These are phyloP conservation scores for Pseudochaenichthys georgianus DNA, from an alignment of 2,797 vertebrate species.

Conservation along the genomic window DNA sequence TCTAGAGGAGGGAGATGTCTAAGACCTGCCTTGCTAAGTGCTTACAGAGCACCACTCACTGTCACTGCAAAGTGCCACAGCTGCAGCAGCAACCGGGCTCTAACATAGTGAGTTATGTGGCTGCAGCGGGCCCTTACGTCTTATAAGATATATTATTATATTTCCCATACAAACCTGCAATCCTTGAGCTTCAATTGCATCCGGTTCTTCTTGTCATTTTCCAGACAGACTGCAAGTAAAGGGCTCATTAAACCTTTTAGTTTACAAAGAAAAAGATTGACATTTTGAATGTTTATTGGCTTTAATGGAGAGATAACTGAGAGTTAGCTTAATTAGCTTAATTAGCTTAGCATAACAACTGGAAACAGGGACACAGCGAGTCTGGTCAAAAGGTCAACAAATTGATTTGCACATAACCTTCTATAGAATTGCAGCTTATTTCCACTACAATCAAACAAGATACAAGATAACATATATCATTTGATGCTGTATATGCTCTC, in stretches of 20 bases:
- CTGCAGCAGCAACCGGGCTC: conserved; percentile 17
- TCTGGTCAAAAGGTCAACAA: background rate
- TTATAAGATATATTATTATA: background rate
- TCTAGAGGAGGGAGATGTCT: conserved; percentile 58
- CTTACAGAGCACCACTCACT: conserved; percentile 60
- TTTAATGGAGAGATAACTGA: background rate
- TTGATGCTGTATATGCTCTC: no score
- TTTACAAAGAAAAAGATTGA: background rate
- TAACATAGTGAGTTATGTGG: conserved; percentile 40
- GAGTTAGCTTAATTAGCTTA: no score
- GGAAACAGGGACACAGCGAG: background rate
- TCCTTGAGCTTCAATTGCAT: background rate
- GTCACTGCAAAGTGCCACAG: conserved; percentile 57
- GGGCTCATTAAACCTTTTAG: background rate
- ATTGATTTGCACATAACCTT: no score
- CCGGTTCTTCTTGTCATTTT: background rate
- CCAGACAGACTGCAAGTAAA: background rate
- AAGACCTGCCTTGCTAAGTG: conserved; percentile 66
- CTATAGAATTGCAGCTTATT: no score
- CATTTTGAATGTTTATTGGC: background rate
- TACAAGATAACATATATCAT: no score
- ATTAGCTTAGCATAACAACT: background rate
- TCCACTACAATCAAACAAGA: no score
- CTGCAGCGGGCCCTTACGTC: background rate
- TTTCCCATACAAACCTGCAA: background rate